These are phyloP conservation scores for Cyclina sinensis DNA, from an alignment of 1,140 invertebrate species.

Conservation along the genomic window DNA sequence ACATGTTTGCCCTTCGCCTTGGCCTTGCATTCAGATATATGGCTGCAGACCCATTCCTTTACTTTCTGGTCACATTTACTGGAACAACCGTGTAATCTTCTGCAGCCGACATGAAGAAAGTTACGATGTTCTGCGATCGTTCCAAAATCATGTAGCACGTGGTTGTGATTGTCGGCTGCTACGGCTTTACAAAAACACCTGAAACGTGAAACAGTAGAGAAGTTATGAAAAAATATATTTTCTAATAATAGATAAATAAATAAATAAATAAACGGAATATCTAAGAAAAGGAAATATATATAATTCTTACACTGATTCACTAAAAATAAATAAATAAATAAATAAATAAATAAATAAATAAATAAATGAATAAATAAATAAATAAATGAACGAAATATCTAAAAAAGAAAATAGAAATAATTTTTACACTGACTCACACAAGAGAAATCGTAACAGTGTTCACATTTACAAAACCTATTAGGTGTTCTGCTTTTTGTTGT, in stretches of 20 bases:
- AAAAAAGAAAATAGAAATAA: too few species aligned
- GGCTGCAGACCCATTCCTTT: background rate
- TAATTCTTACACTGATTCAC: background rate
- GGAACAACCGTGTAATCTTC: background rate
- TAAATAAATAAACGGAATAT: too few species aligned
- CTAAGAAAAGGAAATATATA: too few species aligned
- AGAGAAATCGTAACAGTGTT: too few species aligned
- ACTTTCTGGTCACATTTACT: background rate
- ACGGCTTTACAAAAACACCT: conserved; percentile 29
- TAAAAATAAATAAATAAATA: conserved; percentile 3
- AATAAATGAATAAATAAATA: too few species aligned
- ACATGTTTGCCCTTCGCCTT: background rate
- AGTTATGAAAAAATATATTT: background rate
- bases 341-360: background rate
- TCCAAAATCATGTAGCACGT: conserved; percentile 1
- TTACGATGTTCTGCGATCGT: background rate
- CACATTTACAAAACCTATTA: too few species aligned
- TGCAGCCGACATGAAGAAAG: background rate
- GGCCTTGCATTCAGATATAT: background rate
- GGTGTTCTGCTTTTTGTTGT: too few species aligned
- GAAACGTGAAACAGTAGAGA: background rate
- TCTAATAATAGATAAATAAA: background rate
- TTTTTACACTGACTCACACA: too few species aligned
- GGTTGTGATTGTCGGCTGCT: background rate
- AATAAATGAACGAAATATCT: too few species aligned